Evolutionary conservation across 2,113 vertebrate genomes (phyloP).

Genomic region (Anolis carolinensis): DNA sequence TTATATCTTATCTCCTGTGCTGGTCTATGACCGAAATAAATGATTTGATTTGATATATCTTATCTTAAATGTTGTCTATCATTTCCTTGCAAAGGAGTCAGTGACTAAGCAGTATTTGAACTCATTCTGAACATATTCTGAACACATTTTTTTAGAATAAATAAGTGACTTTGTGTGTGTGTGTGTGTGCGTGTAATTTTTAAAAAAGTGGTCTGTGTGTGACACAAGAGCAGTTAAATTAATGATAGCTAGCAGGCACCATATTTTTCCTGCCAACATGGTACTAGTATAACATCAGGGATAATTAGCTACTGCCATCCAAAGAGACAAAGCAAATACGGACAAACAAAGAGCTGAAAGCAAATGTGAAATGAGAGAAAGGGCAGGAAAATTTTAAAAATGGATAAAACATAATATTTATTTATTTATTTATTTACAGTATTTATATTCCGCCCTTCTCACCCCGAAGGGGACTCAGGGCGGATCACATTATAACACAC

Average conservation of each 20-base stretch:
- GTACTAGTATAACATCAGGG: background rate
- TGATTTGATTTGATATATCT: too few relatives aligned
- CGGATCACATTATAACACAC: too few relatives aligned
- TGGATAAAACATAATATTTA: too few relatives aligned
- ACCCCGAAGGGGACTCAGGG: too few relatives aligned
- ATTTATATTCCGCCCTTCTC: too few relatives aligned
- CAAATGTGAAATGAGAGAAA: too few relatives aligned
- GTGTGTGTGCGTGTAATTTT: background rate
- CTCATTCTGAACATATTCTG: background rate
- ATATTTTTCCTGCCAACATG: background rate
- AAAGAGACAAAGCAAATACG: background rate
- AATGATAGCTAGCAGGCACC: background rate
- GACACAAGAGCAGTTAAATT: background rate
- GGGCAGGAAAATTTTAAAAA: too few relatives aligned
- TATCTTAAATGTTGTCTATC: background rate
- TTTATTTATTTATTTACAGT: too few relatives aligned
- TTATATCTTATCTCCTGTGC: background rate
- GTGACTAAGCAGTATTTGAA: background rate
- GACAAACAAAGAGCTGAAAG: too few relatives aligned
- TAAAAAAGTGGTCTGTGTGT: background rate
- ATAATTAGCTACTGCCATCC: background rate
- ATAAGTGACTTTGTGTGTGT: too few relatives aligned
- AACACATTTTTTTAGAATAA: background rate
- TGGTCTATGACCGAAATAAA: too few relatives aligned
- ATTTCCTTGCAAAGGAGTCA: background rate